Conservation (phyloP, 2,113 vertebrate genomes). For the Engystomops pustulosus region DNA sequence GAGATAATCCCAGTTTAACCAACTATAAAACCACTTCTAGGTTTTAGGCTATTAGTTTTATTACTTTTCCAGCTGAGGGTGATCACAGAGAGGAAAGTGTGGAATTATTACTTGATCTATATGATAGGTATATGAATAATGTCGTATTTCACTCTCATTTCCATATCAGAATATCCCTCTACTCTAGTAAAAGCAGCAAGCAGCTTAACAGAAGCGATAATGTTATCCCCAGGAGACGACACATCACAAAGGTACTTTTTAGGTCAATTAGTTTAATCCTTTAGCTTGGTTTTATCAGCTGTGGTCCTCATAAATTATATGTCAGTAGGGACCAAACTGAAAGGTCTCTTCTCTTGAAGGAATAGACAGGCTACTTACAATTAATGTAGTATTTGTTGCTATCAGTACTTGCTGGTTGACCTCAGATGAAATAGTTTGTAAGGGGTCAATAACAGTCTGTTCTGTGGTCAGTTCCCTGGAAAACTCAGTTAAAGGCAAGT, state of each 20-base stretch:
- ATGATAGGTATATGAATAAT: constrained; percentile 4
- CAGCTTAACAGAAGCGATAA: constrained; percentile 12
- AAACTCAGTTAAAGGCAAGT: constrained; percentile 40
- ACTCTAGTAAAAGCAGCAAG: constrained; percentile 6
- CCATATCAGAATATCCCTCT: constrained; percentile 11
- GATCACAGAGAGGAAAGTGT: not conserved
- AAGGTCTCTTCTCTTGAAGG: not conserved
- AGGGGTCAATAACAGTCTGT: constrained; percentile 27
- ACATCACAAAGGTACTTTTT: constrained; percentile 32
- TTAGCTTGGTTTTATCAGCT: constrained; percentile 22
- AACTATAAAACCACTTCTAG: constrained; percentile 3
- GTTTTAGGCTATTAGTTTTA: constrained; percentile 19
- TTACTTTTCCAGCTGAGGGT: not conserved
- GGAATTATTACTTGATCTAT: not conserved
- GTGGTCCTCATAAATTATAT: constrained; percentile 32
- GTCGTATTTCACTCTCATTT: constrained; percentile 21
- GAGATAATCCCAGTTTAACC: constrained; percentile 2
- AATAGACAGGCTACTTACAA: constrained; percentile 39
- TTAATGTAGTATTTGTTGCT: constrained; percentile 33
- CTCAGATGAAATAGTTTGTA: not conserved
- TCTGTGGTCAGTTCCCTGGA: constrained; percentile 26
- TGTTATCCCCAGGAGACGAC: constrained; percentile 19
- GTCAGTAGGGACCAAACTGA: constrained; percentile 29
- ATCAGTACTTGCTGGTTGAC: not conserved
- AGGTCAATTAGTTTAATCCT: constrained; percentile 45